Percentiles rank a stretch among this genome's conserved stretches.
Conservation (phyloP, 2,888 invertebrate genomes). For the Peribatodes rhomboidaria region DNA sequence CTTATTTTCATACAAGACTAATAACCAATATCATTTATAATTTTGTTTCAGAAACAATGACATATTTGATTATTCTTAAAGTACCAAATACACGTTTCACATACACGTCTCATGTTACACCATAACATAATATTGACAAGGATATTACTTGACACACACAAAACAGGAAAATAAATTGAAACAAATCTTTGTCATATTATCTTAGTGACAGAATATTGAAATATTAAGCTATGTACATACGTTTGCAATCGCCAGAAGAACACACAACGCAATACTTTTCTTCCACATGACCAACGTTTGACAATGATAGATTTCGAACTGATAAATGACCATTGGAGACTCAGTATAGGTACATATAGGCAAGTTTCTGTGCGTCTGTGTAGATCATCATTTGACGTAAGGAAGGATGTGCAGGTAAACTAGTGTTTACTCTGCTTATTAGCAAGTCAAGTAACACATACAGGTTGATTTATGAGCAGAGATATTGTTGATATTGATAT, state of each 20-base stretch:
- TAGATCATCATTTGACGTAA: slow-evolving; percentile 16
- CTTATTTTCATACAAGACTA: too few species aligned
- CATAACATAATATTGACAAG: slow-evolving; percentile 1
- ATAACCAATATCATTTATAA: too few species aligned
- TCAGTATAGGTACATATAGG: slow-evolving; percentile 22
- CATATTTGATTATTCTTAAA: too few species aligned
- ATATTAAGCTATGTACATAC: slow-evolving; percentile 54
- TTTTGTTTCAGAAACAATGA: too few species aligned
- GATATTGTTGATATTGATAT: slow-evolving; percentile 7
- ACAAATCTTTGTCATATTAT: too few species aligned
- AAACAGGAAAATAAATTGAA: slow-evolving; percentile 1
- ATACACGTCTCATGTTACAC: background rate
- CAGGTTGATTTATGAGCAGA: slow-evolving; percentile 29
- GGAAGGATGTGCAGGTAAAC: slow-evolving; percentile 32
- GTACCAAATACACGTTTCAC: background rate
- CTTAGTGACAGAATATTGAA: background rate
- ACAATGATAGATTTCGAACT: slow-evolving; percentile 41
- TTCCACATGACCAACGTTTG: slow-evolving; percentile 46
- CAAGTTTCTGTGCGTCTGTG: slow-evolving; percentile 1
- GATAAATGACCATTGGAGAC: slow-evolving; percentile 28
- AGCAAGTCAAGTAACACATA: slow-evolving; percentile 25
- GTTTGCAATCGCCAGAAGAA: slow-evolving; percentile 48
- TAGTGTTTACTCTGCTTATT: slow-evolving; percentile 34
- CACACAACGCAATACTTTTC: slow-evolving; percentile 52
- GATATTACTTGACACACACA: background rate